Evolutionary conservation across 2,797 vertebrate genomes (phyloP).

Genomic region (Heterohyrax brucei): DNA sequence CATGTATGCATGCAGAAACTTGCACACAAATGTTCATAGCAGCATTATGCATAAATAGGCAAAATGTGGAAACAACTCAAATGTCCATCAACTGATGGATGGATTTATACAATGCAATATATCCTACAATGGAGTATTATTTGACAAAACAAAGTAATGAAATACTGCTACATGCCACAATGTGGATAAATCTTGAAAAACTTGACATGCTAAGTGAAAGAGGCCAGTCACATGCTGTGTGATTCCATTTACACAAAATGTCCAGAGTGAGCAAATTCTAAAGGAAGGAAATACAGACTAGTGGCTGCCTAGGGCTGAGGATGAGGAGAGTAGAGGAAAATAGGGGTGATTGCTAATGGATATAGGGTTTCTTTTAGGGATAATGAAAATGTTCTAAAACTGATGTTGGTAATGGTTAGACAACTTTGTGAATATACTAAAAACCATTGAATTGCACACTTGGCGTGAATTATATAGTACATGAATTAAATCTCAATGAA

Average conservation of each 20-base stretch:
- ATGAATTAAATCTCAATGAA: conserved; percentile 46
- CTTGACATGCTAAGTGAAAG: background rate
- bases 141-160: background rate
- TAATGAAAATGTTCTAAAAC: conserved; percentile 13
- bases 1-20: no score
- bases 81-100: background rate
- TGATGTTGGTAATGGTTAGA: background rate
- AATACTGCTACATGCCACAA: background rate
- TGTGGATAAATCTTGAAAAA: background rate
- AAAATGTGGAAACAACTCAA: background rate
- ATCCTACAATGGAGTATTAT: background rate
- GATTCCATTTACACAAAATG: background rate
- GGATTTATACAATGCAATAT: background rate
- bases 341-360: background rate
- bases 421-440: background rate
- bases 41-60: no score
- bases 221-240: background rate
- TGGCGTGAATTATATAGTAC: conserved; percentile 17
- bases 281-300: background rate
- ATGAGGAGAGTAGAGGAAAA: background rate
- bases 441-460: background rate
- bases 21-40: no score
- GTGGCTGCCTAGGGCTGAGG: background rate
- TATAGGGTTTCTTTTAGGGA: background rate
- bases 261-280: background rate